Conservation (phyloP, 2,888 invertebrate species). For the Lithodes maja region DNA sequence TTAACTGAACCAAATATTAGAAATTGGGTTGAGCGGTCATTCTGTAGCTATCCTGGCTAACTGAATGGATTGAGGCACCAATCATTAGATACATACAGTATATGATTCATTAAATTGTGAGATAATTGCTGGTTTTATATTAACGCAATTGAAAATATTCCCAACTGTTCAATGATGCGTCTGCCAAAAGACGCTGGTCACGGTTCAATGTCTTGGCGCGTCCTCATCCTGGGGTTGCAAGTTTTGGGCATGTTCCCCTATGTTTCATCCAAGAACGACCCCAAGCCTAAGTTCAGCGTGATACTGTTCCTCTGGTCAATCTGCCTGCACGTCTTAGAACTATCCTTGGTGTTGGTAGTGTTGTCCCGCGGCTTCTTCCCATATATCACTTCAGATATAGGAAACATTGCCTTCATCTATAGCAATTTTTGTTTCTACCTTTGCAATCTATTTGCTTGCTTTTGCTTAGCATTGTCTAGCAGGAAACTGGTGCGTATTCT, state of each 20-base stretch:
- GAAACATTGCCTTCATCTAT: background rate
- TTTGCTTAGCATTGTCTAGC: background rate
- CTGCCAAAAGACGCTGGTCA: background rate
- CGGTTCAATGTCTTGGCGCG: background rate
- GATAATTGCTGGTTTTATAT: no score
- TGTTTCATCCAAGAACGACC: background rate
- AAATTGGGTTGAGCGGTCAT: no score
- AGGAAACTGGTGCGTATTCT: background rate
- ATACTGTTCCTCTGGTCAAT: slow-evolving; percentile 1
- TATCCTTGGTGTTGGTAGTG: no score
- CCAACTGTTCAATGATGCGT: background rate
- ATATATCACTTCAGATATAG: background rate
- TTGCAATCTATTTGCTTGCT: background rate
- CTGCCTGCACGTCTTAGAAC: background rate
- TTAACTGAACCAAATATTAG: no score
- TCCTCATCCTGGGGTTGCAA: slow-evolving; percentile 7
- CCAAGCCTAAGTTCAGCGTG: background rate
- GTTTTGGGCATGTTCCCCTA: slow-evolving; percentile 16
- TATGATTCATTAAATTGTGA: no score
- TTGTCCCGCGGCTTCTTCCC: no score
- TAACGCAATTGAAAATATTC: no score
- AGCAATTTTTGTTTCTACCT: background rate
- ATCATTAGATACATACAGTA: no score
- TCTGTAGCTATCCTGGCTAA: no score
- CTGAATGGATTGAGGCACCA: no score